Evolutionary conservation across 2,888 invertebrate genomes (phyloP).

Genomic region (Rotaria sp.): DNA sequence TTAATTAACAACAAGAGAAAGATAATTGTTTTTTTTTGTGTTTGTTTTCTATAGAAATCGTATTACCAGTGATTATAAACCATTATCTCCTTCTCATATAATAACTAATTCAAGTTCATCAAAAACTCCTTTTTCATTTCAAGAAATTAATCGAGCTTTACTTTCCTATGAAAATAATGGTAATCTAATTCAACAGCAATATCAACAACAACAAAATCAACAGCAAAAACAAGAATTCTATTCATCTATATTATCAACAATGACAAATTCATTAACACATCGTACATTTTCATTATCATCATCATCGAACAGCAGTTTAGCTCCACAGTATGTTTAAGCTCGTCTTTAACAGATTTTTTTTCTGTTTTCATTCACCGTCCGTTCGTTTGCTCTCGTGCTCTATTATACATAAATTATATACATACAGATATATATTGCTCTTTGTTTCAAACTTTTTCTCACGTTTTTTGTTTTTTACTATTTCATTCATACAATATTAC

Average conservation of each 20-base stretch:
- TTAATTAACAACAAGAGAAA: neutral
- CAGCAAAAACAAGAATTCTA: neutral
- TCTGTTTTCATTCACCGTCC: constrained; percentile 9
- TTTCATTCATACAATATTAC: constrained; percentile 9
- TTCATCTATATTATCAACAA: neutral
- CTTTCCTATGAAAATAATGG: neutral
- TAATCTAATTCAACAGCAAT: neutral
- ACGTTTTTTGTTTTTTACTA: neutral
- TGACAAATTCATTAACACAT: neutral
- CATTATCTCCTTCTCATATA: neutral
- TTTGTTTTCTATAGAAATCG: neutral
- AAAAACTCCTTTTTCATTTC: neutral
- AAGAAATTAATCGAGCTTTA: neutral
- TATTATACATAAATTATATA: constrained; percentile 11
- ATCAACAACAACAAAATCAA: neutral
- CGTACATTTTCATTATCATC: neutral
- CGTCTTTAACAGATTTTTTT: neutral
- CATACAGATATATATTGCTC: neutral
- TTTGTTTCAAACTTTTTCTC: neutral
- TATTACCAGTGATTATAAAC: constrained; percentile 10
- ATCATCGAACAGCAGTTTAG: neutral
- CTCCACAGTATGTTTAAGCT: neutral
- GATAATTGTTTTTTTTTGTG: neutral
- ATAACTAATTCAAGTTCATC: neutral
- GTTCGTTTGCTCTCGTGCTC: constrained; percentile 4